These are phyloP conservation scores for Odontamblyopus lacepedii DNA, from an alignment of 2,797 vertebrate genomes.

Conservation along the genomic window DNA sequence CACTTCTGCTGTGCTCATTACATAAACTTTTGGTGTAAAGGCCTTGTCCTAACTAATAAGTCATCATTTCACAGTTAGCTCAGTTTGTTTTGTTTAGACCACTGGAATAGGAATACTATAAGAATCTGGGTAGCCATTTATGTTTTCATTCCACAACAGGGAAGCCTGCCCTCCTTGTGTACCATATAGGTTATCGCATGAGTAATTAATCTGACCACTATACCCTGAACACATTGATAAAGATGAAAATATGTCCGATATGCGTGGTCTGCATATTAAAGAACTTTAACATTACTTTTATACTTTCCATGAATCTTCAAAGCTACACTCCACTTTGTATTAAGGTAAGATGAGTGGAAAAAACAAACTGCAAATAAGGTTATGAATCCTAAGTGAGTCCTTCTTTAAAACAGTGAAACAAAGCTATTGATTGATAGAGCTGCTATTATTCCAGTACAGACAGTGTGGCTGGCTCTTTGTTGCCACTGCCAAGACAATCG, in stretches of 20 bases:
- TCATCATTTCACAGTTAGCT: conserved; percentile 67
- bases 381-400: conserved; percentile 70
- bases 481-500: conserved; percentile 53
- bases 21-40: conserved; percentile 63
- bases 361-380: conserved; percentile 64
- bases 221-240: conserved; percentile 4
- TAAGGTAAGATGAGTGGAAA: conserved; percentile 32
- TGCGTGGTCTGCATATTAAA: conserved; percentile 4
- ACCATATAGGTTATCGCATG: conserved; percentile 5
- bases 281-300: background rate
- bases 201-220: conserved; percentile 5
- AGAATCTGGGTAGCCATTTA: conserved; percentile 3
- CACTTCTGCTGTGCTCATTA: conserved; percentile 66
- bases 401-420: conserved; percentile 70
- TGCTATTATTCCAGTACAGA: conserved; percentile 74
- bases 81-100: conserved; percentile 36
- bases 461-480: conserved; percentile 46
- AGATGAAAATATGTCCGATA: background rate
- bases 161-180: background rate
- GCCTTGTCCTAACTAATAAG: conserved; percentile 70
- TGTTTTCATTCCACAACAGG: conserved; percentile 5
- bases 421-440: conserved; percentile 72
- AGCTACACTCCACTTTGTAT: conserved; percentile 41
- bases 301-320: conserved; percentile 21
- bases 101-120: conserved; percentile 15